phyloP scores from a whole-genome alignment of 2,797 vertebrate genomes.

The Poecilia picta region DNA sequence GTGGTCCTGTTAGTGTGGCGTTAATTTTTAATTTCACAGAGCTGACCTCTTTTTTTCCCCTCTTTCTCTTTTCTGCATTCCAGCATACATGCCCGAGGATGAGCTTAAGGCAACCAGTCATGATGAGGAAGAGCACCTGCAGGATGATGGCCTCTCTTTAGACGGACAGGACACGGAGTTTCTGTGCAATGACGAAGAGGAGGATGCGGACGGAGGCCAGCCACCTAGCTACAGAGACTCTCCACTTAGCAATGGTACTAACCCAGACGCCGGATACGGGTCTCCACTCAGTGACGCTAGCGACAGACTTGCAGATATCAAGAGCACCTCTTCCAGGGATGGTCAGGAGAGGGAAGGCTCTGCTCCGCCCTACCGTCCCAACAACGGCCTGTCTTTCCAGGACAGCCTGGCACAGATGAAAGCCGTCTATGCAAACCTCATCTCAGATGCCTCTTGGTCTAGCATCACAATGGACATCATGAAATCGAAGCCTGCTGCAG shows the following conservation, averaged over 20 bases:
- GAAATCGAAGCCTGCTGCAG: slow-evolving; percentile 88
- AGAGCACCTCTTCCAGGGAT: slow-evolving; percentile 91
- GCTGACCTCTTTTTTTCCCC: slow-evolving; percentile 66
- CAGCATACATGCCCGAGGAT: slow-evolving; percentile 98
- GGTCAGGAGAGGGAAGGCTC: slow-evolving; percentile 87
- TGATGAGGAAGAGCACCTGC: slow-evolving; percentile 88
- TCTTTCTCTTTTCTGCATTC: slow-evolving; percentile 78
- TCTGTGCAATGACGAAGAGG: slow-evolving; percentile 87
- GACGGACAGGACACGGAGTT: slow-evolving; percentile 93
- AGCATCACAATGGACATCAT: slow-evolving; percentile 92
- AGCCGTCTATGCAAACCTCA: slow-evolving; percentile 97
- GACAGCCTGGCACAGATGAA: slow-evolving; percentile 99
- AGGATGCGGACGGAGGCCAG: slow-evolving; percentile 89
- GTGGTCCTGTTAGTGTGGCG: slow-evolving; percentile 68
- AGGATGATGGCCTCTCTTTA: slow-evolving; percentile 92
- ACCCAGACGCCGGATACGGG: slow-evolving; percentile 94
- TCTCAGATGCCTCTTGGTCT: slow-evolving; percentile 98
- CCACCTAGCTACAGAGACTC: slow-evolving; percentile 95
- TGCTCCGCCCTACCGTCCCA: slow-evolving; percentile 76
- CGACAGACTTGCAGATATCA: slow-evolving; percentile 93
- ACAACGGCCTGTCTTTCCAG: slow-evolving; percentile 90
- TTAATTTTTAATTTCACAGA: slow-evolving; percentile 77
- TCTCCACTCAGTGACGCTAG: slow-evolving; percentile 97
- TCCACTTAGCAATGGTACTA: slow-evolving; percentile 95
- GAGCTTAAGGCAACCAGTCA: slow-evolving; percentile 93